Percentiles rank a stretch among this genome's conserved stretches.
phyloP scores from a whole-genome alignment of 2,888 invertebrate species.

The Stenoptilia bipunctidactyla region DNA sequence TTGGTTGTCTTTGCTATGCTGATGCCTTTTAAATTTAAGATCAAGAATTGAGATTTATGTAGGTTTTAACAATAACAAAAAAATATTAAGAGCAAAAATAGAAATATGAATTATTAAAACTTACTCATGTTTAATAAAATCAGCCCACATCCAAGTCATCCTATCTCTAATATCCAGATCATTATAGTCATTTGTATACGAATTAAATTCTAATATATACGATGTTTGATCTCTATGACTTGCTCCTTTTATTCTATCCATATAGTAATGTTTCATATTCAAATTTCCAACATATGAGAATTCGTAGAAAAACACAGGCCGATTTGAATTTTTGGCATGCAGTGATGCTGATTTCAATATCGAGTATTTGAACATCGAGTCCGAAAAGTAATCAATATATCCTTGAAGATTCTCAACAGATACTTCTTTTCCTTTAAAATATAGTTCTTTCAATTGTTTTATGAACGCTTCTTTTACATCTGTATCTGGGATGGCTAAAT shows the following conservation, averaged over 20 bases:
- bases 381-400: slow-evolving; percentile 53
- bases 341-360: slow-evolving; percentile 47
- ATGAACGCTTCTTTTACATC: slow-evolving; percentile 27
- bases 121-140: slow-evolving; percentile 51
- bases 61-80: no score
- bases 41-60: no score
- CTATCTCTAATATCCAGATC: slow-evolving; percentile 48
- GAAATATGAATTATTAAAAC: no score
- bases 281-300: slow-evolving; percentile 49
- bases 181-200: slow-evolving; percentile 30
- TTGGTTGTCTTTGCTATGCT: no score
- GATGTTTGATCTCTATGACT: slow-evolving; percentile 57
- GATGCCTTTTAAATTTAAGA: no score
- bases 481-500: slow-evolving; percentile 32
- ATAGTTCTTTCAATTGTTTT: slow-evolving; percentile 31
- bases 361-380: slow-evolving; percentile 51
- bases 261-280: slow-evolving; percentile 39
- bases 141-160: slow-evolving; percentile 53
- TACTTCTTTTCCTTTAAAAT: slow-evolving; percentile 40
- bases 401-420: slow-evolving; percentile 29
- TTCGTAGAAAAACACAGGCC: slow-evolving; percentile 45
- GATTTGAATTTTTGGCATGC: slow-evolving; percentile 27
- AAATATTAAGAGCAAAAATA: no score
- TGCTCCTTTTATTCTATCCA: slow-evolving; percentile 46
- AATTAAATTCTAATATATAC: slow-evolving; percentile 47